Conservation (phyloP, 2,888 invertebrate species). For the Leptinotarsa tumamoca region DNA sequence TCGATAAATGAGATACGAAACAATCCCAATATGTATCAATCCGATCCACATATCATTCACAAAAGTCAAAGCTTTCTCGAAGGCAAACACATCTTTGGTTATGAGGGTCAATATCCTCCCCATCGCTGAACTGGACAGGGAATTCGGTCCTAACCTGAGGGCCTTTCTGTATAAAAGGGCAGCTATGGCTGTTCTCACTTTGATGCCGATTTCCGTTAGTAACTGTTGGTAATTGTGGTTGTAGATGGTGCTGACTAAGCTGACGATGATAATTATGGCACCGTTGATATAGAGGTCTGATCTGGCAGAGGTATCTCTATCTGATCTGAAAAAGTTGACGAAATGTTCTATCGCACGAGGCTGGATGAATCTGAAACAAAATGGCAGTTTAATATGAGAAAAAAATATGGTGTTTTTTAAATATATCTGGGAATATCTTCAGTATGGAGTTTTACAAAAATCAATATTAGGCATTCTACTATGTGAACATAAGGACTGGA, state of each 20-base stretch:
- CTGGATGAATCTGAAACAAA: conserved; percentile 53
- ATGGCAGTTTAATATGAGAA: neutral
- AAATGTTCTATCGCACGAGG: conserved; percentile 55
- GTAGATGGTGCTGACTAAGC: conserved; percentile 76
- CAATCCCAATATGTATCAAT: conserved; percentile 83
- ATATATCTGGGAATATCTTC: no score
- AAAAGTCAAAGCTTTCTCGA: conserved; percentile 88
- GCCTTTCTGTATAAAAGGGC: conserved; percentile 81
- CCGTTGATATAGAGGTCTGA: conserved; percentile 79
- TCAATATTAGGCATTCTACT: no score
- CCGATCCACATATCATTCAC: conserved; percentile 94
- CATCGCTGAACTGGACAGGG: conserved; percentile 78
- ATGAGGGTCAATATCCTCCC: conserved; percentile 86
- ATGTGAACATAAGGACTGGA: no score
- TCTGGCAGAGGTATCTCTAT: conserved; percentile 48
- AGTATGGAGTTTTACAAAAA: no score
- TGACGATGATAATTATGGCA: conserved; percentile 76
- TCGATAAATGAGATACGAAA: conserved; percentile 82
- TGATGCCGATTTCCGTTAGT: conserved; percentile 81
- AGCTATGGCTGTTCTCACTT: conserved; percentile 82
- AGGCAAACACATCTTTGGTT: conserved; percentile 92
- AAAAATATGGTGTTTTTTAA: no score
- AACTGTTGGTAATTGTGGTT: conserved; percentile 80
- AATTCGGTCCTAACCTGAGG: conserved; percentile 62
- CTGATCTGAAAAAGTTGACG: conserved; percentile 52